These are phyloP conservation scores for Cylindroiulus punctatus DNA, from an alignment of 2,888 invertebrate genomes.

Conservation along the genomic window DNA sequence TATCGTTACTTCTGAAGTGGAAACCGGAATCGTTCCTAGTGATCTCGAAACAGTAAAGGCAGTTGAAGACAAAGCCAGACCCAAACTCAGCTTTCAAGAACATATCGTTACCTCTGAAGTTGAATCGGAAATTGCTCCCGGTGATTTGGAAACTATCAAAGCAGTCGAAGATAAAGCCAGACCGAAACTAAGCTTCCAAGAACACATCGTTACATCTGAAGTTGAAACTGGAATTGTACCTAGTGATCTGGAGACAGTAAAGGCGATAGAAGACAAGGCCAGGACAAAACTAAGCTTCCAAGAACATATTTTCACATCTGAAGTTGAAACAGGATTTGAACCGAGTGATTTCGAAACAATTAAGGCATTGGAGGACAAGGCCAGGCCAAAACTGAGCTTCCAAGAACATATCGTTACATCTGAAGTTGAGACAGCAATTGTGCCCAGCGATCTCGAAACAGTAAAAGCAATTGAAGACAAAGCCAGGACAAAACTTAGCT, in stretches of 20 bases:
- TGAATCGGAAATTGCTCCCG: neutral
- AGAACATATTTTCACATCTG: constrained; percentile 57
- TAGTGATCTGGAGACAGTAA: constrained; percentile 53
- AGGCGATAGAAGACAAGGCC: constrained; percentile 49
- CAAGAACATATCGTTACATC: constrained; percentile 57
- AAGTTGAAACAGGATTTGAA: constrained; percentile 55
- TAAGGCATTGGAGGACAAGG: constrained; percentile 59
- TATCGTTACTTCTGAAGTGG: constrained; percentile 56
- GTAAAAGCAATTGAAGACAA: constrained; percentile 59
- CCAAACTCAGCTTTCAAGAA: constrained; percentile 56
- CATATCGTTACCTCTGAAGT: constrained; percentile 51
- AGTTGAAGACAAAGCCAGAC: constrained; percentile 55
- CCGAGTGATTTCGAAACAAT: constrained; percentile 54
- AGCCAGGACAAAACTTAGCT: constrained; percentile 59
- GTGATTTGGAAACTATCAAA: neutral
- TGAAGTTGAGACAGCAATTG: constrained; percentile 56
- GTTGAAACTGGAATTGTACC: constrained; percentile 54
- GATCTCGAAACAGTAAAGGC: constrained; percentile 46
- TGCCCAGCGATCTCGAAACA: constrained; percentile 51
- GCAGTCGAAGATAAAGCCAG: constrained; percentile 53
- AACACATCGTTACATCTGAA: constrained; percentile 57
- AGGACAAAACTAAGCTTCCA: constrained; percentile 52
- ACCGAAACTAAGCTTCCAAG: constrained; percentile 53
- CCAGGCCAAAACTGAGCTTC: constrained; percentile 57
- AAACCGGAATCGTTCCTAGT: constrained; percentile 52